Evolutionary conservation across 2,888 invertebrate species (phyloP).

Genomic region (Drosophila peninsularis): DNA sequence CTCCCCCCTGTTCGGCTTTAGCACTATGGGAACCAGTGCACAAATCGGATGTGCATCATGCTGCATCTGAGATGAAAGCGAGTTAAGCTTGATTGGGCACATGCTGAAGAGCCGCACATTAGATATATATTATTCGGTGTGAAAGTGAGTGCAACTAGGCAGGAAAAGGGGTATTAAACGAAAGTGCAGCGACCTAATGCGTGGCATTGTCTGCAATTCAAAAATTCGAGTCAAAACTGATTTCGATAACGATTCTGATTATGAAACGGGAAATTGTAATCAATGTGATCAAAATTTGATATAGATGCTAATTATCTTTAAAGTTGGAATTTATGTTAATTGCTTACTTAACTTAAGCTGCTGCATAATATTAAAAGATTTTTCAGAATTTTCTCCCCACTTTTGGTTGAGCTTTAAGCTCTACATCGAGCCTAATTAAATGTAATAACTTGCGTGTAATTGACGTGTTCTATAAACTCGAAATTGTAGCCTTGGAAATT

Average conservation of each 20-base stretch:
- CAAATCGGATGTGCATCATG: slow-evolving; percentile 41
- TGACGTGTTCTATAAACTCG: slow-evolving; percentile 7
- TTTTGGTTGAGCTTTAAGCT: background rate
- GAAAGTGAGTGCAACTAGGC: slow-evolving; percentile 43
- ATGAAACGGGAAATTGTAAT: background rate
- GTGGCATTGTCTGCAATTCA: background rate
- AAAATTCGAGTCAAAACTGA: background rate
- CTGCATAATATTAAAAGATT: background rate
- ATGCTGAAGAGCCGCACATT: slow-evolving; percentile 11
- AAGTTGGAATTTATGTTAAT: too few relatives aligned
- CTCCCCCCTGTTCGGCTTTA: background rate
- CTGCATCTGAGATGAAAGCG: slow-evolving; percentile 53
- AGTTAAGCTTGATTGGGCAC: slow-evolving; percentile 24
- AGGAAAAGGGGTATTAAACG: slow-evolving; percentile 26
- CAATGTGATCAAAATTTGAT: background rate
- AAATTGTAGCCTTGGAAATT: slow-evolving; percentile 30
- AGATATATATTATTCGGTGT: slow-evolving; percentile 1
- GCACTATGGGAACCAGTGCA: slow-evolving; percentile 53
- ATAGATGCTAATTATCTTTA: too few relatives aligned
- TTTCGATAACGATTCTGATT: background rate
- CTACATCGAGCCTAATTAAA: slow-evolving; percentile 4
- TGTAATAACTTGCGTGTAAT: slow-evolving; percentile 4
- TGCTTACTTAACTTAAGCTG: too few relatives aligned
- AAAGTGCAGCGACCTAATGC: slow-evolving; percentile 23
- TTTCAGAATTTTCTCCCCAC: background rate